Evolutionary conservation across 2,888 invertebrate genomes (phyloP), one percentile per base, ranked within the genome.

Genomic region (Drosophila formosana): DNA sequence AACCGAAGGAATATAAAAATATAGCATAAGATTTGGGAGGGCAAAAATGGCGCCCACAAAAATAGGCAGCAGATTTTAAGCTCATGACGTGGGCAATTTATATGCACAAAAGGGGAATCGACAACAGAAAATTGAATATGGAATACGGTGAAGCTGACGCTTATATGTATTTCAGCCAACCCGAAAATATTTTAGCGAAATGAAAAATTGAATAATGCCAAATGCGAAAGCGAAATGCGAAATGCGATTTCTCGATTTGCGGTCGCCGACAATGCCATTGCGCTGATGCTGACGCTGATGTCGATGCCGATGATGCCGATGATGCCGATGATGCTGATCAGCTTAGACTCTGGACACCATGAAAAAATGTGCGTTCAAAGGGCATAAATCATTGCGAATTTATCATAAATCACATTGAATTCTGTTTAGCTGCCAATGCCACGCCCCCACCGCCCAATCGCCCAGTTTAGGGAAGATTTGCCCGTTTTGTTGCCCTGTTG

Each of bases 321-420:
- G 25, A 8, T 58, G 58, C 2, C 11, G 53, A 4, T 41, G 62
- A 63, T 63, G 63, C 57, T 63, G 71, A 78, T 75, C 70, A 71
- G 87, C 80, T 87, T 81, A 79, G 72, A 56, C 58, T 71, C 62
- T 81, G 84, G 80, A 79, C 81, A 81, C 61, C 57, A 62, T 67
- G 56, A 50, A 66, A 72, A 69, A 78, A 80, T 66, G 66, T 72
- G 63, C 68, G 61, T 64, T 77, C 79, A 88, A 84, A 88, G 87
- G 75, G 84, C 82, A 86, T 86, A 86, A 86, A 86, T 88, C 86
- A 88, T 83, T 75, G 72, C 52, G 82, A 80, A 84, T 82, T 88
- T 88, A 88, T 86, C 84, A 86, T 88, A 86, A 86, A 86, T 86
- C 86, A 86, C 80, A 88, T 88, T 84, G 75, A 86, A 88, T 86